phyloP scores from a whole-genome alignment of 1,140 invertebrate species.

The Drosophila kohkoa region DNA sequence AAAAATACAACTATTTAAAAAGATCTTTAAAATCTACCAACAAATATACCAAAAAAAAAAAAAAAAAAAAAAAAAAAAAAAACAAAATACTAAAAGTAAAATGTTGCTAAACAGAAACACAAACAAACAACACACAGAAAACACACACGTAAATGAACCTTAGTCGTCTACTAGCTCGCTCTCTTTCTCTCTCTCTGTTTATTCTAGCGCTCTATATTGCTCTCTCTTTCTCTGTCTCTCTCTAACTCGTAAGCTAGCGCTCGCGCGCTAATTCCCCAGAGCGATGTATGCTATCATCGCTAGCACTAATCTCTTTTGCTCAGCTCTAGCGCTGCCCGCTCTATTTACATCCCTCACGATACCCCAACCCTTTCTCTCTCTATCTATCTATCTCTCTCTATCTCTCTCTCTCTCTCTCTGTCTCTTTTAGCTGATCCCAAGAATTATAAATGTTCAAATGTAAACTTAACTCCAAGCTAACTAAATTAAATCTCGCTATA shows the following conservation, averaged over 20 bases:
- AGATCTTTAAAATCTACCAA: slow-evolving; percentile 21
- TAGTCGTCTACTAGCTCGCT: slow-evolving; percentile 39
- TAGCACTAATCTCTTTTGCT: slow-evolving; percentile 27
- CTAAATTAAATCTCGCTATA: slow-evolving; percentile 27
- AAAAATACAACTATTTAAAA: slow-evolving; percentile 17
- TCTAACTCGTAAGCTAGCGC: slow-evolving; percentile 30
- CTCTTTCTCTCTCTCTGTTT: slow-evolving; percentile 18
- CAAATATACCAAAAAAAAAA: slow-evolving; percentile 6
- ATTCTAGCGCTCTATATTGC: slow-evolving; percentile 8
- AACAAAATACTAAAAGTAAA: slow-evolving; percentile 38
- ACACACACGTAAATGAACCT: slow-evolving; percentile 35
- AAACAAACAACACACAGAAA: slow-evolving; percentile 18
- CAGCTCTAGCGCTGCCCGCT: slow-evolving; percentile 11
- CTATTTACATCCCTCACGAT: slow-evolving; percentile 6
- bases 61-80: background rate
- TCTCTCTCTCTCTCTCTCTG: background rate
- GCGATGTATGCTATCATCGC: slow-evolving; percentile 28
- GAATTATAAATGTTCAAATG: slow-evolving; percentile 26
- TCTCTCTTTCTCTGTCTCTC: slow-evolving; percentile 16
- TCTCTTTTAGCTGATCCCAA: slow-evolving; percentile 10
- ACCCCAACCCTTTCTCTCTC: background rate
- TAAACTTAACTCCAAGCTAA: slow-evolving; percentile 22
- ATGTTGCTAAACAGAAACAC: slow-evolving; percentile 32
- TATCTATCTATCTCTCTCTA: slow-evolving; percentile 1
- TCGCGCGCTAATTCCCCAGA: slow-evolving; percentile 13